Base-by-base conservation (phyloP, 2,888 invertebrate genomes). In the Argynnis bischoffii region DNA sequence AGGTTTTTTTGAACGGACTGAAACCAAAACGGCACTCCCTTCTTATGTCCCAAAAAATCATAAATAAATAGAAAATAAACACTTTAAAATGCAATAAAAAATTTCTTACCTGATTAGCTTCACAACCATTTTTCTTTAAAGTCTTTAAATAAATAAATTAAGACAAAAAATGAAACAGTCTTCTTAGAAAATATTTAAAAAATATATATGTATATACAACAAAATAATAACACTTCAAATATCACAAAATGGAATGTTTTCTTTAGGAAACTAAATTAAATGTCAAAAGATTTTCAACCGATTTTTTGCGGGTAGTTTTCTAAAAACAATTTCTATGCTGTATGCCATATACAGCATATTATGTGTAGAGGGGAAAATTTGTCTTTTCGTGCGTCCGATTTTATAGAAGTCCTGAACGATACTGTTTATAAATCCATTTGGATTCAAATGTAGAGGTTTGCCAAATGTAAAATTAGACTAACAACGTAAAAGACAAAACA, bases 331-430 rank as follows among this genome's bases (percentile, higher is more conserved):
- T 69, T 73, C 76, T 70, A 82, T 82, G 88, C 88, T 86, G 88
- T 86, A 86, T 81, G 68, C 75, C 72, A 74, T 80, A 85, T 86
- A 90, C 87, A 88, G 89, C 88, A 89, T 88, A 87, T 59, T 72
- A 72, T 53, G 16, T 63, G 14, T 46, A 18, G 48, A 21, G 21
- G 50, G 16, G 31, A 26, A n/a, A 41, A 35, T 41, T 53, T 0
- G 51, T 26, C 26, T 47, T 41, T 63, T 16, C 18, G 31, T 55
- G 74, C 83, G 83, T 80, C 80, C 73, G 81, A 72, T 76, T 77
- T 16, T 70, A 56, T 55, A 18, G 72, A 75, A 69, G 70, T 61
- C 67, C 74, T 75, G 77, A 67, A 50, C 67, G 73, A 78, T 69
- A 87, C 87, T 88, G 84, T 75, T 73, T 63, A 72, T 73, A 75